phyloP scores from a whole-genome alignment of 1,140 invertebrate species.

The Acromyrmex charruanus region DNA sequence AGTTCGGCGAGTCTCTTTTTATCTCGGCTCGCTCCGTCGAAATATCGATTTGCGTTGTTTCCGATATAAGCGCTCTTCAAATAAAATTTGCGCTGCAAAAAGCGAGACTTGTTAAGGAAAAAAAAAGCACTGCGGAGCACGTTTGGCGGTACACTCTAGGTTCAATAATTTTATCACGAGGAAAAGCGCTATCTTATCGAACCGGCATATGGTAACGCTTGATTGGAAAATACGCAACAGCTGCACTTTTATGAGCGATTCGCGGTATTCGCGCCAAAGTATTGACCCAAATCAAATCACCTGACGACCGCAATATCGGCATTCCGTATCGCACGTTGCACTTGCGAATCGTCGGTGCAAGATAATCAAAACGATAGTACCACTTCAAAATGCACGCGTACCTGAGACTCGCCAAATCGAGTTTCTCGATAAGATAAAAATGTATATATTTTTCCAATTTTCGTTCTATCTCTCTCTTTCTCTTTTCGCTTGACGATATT shows the following conservation, averaged over 20 bases:
- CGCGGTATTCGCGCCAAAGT: slow-evolving; percentile 41
- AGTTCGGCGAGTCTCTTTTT: slow-evolving; percentile 20
- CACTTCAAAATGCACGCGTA: slow-evolving; percentile 20
- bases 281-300: slow-evolving; percentile 69
- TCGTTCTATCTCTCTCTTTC: not conserved
- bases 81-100: slow-evolving; percentile 31
- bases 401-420: slow-evolving; percentile 17
- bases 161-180: slow-evolving; percentile 60
- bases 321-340: slow-evolving; percentile 70
- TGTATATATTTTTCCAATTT: not conserved
- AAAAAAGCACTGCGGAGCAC: slow-evolving; percentile 7
- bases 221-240: slow-evolving; percentile 60
- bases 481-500: not conserved
- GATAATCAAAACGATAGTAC: slow-evolving; percentile 67
- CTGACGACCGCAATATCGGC: slow-evolving; percentile 56
- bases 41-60: slow-evolving; percentile 46
- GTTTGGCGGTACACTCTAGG: slow-evolving; percentile 15
- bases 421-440: slow-evolving; percentile 68
- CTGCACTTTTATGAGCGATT: slow-evolving; percentile 41
- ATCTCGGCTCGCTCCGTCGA: slow-evolving; percentile 21
- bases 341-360: slow-evolving; percentile 53
- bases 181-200: slow-evolving; percentile 52
- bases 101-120: slow-evolving; percentile 3
- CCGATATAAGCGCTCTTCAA: slow-evolving; percentile 21
- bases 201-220: slow-evolving; percentile 41